Evolutionary conservation across 2,797 vertebrate species (phyloP), one percentile per base, ranked within the genome.

Genomic region (Cirrhinus mrigala): DNA sequence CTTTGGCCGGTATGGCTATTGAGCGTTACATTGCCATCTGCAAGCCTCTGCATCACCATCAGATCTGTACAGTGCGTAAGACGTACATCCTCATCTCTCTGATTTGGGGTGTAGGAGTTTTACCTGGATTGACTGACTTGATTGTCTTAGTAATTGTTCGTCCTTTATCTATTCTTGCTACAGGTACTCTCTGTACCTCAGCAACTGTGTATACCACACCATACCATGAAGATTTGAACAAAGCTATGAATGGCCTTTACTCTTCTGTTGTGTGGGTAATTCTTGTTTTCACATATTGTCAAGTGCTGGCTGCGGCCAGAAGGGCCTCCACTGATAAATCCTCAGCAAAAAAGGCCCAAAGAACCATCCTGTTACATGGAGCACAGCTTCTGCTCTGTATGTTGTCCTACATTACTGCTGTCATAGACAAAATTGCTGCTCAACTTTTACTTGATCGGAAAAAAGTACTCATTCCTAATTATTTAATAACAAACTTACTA

Each of bases 21-120:
- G 94, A 95, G 88, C 94, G 94, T 75, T 95, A 94, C 87, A 85
- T 95, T 15, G 94, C 95, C 83, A 77, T 95, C 46, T 94, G 94
- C 52, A 2, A 88, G 8, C 94, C 94, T 0, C 89, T 95, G 44
- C 90, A 86, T 12, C 92, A 94, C 3, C 0, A 82, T 16, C 62
- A 92, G 60, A 29, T 95, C 11, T 94, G 93, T 22, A 94, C 91
- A 0, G 46, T 92, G 5, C 90, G 40, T n/a, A 84, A 88, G 56
- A 93, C 91, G 0, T 93, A 92, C n/a, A 16, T 90, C n/a, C 54
- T 91, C 29, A 94, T 94, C n/a, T 86, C 81, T 6, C 89, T 90
- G 40, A 92, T 95, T 22, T 94, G 94, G 93, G 70, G 33, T 1
- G 18, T 88, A 27, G 93, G 90, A 1, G 58, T 82, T 20, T 0